Percentiles rank a stretch among this genome's conserved stretches.
phyloP scores from a whole-genome alignment of 2,888 invertebrate species.

The Onthophagus sagittarius region DNA sequence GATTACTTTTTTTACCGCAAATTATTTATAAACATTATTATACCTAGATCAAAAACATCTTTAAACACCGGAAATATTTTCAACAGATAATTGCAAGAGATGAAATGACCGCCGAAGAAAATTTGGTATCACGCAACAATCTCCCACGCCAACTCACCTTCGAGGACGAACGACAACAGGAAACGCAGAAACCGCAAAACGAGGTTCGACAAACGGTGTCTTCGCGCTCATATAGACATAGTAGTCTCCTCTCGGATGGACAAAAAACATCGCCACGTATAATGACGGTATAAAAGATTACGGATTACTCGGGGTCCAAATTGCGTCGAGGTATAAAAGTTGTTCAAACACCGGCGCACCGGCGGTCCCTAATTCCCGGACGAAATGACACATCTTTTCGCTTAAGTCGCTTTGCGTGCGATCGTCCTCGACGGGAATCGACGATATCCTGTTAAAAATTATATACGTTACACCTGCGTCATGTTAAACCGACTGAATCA shows the following conservation, averaged over 20 bases:
- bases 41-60: neutral
- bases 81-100: neutral
- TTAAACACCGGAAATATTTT: neutral
- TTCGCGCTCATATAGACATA: neutral
- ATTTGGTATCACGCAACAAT: neutral
- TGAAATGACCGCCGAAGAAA: neutral
- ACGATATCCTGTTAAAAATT: slow-evolving; percentile 31
- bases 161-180: neutral
- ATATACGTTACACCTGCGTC: slow-evolving; percentile 16
- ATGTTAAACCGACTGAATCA: neutral
- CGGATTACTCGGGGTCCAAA: neutral
- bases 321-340: neutral
- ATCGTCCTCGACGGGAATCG: slow-evolving; percentile 25
- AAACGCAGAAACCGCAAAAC: neutral
- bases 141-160: neutral
- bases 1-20: no score
- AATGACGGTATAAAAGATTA: neutral
- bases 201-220: neutral
- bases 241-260: neutral
- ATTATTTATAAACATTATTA: no score
- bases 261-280: neutral
- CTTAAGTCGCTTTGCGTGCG: slow-evolving; percentile 27
- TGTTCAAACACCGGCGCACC: neutral
- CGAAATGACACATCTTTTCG: slow-evolving; percentile 15
- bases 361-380: neutral